phyloP scores from a whole-genome alignment of 2,888 invertebrate genomes.

The Diarsia brunnea region DNA sequence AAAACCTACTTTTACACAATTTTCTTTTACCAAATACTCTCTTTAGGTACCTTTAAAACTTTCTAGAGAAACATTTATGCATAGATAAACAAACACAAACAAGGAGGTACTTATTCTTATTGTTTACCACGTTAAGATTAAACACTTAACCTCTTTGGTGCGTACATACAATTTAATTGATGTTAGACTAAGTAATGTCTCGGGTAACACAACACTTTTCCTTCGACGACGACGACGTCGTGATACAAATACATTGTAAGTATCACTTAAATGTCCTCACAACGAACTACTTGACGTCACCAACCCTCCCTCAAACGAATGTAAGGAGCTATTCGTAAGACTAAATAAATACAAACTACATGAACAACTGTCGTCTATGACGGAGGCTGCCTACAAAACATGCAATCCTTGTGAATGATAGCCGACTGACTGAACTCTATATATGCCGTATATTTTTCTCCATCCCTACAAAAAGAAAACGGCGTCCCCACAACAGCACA shows the following conservation, averaged over 20 bases:
- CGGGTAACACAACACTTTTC: conserved; percentile 54
- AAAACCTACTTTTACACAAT: neutral
- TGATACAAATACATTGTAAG: conserved; percentile 63
- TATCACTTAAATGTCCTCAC: conserved; percentile 64
- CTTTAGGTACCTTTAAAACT: neutral
- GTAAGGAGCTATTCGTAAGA: conserved; percentile 74
- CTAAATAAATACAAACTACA: conserved; percentile 83
- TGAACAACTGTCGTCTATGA: conserved; percentile 80
- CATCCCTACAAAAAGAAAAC: conserved; percentile 77
- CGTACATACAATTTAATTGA: conserved; percentile 59
- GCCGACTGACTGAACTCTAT: conserved; percentile 83
- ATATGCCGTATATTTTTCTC: conserved; percentile 81
- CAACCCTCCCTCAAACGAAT: conserved; percentile 69
- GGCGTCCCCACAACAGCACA: conserved; percentile 69
- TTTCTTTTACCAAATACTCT: neutral
- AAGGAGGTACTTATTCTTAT: conserved; percentile 4
- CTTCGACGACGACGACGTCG: conserved; percentile 25
- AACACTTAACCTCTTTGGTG: conserved; percentile 55
- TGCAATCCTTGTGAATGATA: conserved; percentile 86
- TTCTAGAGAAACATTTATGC: neutral
- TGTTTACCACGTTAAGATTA: conserved; percentile 39
- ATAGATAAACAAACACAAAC: neutral
- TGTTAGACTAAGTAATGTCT: conserved; percentile 50
- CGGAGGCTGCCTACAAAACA: conserved; percentile 83
- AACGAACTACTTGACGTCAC: conserved; percentile 71